Percentiles rank a stretch among this genome's conserved stretches.
Conservation (phyloP, 64 coral and sea anemone species). For the Montipora cactus region DNA sequence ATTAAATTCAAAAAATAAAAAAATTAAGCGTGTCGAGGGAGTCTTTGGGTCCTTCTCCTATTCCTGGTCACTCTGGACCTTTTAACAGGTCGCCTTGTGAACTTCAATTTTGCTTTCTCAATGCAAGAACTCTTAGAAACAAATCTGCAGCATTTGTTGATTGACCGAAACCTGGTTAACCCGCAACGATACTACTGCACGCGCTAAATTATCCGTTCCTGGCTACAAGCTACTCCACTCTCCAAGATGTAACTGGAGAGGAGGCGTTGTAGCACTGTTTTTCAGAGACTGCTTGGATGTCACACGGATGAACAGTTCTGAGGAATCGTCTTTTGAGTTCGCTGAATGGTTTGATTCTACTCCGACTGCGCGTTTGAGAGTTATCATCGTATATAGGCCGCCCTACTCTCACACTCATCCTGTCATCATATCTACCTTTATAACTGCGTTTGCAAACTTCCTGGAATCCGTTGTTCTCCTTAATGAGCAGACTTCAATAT, state of each 20-base stretch:
- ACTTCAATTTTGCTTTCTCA: slow-evolving; percentile 25
- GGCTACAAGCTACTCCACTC: not conserved
- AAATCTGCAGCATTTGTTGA: slow-evolving; percentile 55
- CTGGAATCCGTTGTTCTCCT: not conserved
- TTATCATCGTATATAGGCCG: no score
- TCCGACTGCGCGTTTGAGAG: not conserved
- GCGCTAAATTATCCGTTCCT: not conserved
- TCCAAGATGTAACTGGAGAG: no score
- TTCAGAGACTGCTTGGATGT: no score
- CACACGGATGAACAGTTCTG: no score
- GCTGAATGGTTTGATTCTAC: no score
- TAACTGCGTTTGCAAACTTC: no score
- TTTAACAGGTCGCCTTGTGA: not conserved
- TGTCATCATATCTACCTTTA: no score
- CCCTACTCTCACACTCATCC: no score
- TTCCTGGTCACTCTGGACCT: not conserved
- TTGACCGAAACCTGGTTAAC: slow-evolving; percentile 42
- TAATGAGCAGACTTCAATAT: not conserved
- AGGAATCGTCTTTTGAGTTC: no score
- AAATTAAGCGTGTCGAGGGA: not conserved
- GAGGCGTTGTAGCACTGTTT: no score
- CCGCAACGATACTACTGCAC: not conserved
- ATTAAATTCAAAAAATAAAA: no score
- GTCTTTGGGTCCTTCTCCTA: not conserved
- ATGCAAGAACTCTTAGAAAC: slow-evolving; percentile 40